Evolutionary conservation across 2,888 invertebrate species (phyloP).

Genomic region (Stomorhina lunata): DNA sequence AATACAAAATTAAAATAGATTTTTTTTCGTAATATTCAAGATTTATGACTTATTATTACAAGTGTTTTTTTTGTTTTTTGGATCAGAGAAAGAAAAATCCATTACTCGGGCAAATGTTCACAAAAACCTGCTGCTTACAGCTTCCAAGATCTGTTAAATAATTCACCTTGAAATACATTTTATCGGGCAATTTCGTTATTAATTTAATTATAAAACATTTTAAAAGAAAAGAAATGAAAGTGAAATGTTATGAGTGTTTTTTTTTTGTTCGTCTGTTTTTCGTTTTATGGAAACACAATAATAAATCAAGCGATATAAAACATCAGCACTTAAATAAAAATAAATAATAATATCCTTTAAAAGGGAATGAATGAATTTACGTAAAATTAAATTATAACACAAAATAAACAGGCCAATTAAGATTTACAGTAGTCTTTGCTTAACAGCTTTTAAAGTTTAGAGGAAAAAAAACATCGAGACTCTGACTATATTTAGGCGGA

Average conservation of each 20-base stretch:
- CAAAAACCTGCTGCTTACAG: background rate
- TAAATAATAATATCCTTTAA: background rate
- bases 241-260: constrained; percentile 32
- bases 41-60: constrained; percentile 2
- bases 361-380: constrained; percentile 3
- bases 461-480: no score
- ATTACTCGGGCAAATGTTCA: no score
- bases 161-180: constrained; percentile 40
- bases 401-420: no score
- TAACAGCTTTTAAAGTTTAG: no score
- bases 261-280: background rate
- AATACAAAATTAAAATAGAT: background rate
- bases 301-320: constrained; percentile 35
- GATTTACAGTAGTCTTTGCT: no score
- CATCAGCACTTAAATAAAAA: background rate
- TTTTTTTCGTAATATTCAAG: no score
- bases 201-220: constrained; percentile 41
- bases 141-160: background rate
- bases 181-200: background rate
- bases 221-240: constrained; percentile 29
- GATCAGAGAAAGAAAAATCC: background rate
- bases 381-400: background rate
- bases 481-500: no score
- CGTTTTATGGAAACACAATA: background rate
- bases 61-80: background rate